Conservation (phyloP, 2,888 invertebrate genomes). For the Craniophora ligustri region DNA sequence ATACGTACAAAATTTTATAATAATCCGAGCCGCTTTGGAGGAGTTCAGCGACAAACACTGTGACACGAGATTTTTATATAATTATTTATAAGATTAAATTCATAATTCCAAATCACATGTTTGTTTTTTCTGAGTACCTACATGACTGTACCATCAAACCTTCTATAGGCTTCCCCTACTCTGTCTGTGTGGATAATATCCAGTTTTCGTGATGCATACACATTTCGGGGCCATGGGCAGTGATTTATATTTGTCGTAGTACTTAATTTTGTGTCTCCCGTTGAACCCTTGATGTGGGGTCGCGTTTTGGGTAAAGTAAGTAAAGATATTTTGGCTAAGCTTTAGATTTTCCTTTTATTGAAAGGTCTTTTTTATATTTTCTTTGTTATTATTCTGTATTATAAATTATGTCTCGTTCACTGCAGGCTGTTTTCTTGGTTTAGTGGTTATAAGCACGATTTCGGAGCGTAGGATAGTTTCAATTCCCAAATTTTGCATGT, state of each 20-base stretch:
- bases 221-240: conserved; percentile 43
- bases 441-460: too few species aligned
- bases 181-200: conserved; percentile 30
- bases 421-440: too few species aligned
- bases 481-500: too few species aligned
- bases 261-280: conserved; percentile 43
- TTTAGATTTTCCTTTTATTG: conserved; percentile 44
- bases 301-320: conserved; percentile 18
- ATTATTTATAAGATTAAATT: too few species aligned
- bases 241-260: conserved; percentile 42
- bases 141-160: too few species aligned
- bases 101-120: too few species aligned
- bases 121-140: too few species aligned
- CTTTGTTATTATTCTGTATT: conserved; percentile 8
- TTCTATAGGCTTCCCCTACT: not conserved
- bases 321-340: conserved; percentile 33
- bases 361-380: conserved; percentile 27
- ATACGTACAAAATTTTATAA: too few species aligned
- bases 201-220: conserved; percentile 47
- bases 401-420: not conserved
- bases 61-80: too few species aligned
- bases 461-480: too few species aligned
- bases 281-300: conserved; percentile 27
- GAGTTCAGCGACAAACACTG: too few species aligned
- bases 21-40: too few species aligned